Evolutionary conservation across 1,140 invertebrate genomes (phyloP), one percentile per base, ranked within the genome.

Genomic region (Carcinoscorpius rotundicauda): DNA sequence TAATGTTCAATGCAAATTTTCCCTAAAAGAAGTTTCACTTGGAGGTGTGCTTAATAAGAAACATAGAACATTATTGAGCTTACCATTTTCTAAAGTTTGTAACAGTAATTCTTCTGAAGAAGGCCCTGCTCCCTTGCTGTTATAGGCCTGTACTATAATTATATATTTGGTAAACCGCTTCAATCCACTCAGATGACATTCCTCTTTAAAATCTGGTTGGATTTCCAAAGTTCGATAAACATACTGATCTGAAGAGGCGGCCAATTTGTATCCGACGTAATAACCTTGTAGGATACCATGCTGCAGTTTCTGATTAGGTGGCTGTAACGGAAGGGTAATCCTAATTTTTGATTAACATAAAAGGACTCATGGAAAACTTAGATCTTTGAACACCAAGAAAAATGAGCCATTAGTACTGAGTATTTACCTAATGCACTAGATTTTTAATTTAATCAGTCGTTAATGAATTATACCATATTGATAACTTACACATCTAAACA

Each of bases 121-220:
- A 0, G 79, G 79, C 59, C 79, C 78, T 9, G 73, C 70, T 4
- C 79, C 79, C 58, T 75, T 73, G 6, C 67, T 66, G 6, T 81
- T 82, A 63, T 75, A 81, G 4, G 80, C 80, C 66, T 80, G 78
- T 5, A 82, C 74, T 52, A 80, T 73, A 9, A 81, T 72, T 1
- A 71, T 65, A 67, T 82, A 82, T 63, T 76, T 73, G 1, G 79
- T 81, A 61, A 66, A 76, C 75, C 95, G 95, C 75, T 93, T 89
- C 49, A 98, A 78, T 58, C 88, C 75, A 61, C 75, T 73, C 8
- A 82, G 63, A 48, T 74, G 75, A 51, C 70, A 71, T 61, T 75
- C 72, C 29, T 64, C 63, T 52, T 65, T 51, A 9, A 66, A 64
- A n/a, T 66, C 58, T 29, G 60, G 55, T n/a, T 61, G 53, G 52